Evolutionary conservation across 2,888 invertebrate genomes (phyloP), one percentile per base, ranked within the genome.

Genomic region (Plebejus argus): DNA sequence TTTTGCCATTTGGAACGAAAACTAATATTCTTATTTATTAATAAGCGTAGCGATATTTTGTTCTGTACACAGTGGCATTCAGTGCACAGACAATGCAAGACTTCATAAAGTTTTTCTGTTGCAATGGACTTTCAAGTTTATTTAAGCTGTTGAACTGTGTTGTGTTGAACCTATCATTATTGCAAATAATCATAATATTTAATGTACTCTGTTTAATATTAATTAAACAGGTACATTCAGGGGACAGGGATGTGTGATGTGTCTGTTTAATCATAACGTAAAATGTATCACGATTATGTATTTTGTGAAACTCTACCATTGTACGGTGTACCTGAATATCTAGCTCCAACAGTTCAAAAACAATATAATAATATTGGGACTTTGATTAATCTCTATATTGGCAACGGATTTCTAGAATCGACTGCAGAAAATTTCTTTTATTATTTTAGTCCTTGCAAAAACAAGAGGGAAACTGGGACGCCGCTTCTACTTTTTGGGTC

Each of bases 401-500:
- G 5, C 23, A 66, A 23, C 4, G 12, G 61, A 58, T 61, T 61
- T 23, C 23, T 61, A 23, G 61, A 4, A 23, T 61, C 61, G 23
- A 28, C 20, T 23, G n/a, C n/a, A 3, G n/a, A 3, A 20, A 23
- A 23, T 61, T 23, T 15, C 28, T 33, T 66, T 66, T 66, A 66
- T 66, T 66, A 28, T 66, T 66, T 28, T 66, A 66, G 28, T 66
- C 66, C 28, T 66, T 66, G 66, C 28, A 66, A 66, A 66, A 66
- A 66, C 66, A 66, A 66, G 15, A 66, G 28, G 66, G 15, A 66
- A 66, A 66, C 66, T 66, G 66, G 66, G 66, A 66, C 66, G 66
- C 58, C 23, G 61, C 66, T 66, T 66, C 61, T 23, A 23, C 66
- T 66, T 66, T 66, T 66, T 66, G 66, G 66, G 66, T 66, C 66